Evolutionary conservation across 2,888 invertebrate species (phyloP), one percentile per base, ranked within the genome.

Genomic region (Mesorhabditis belari): DNA sequence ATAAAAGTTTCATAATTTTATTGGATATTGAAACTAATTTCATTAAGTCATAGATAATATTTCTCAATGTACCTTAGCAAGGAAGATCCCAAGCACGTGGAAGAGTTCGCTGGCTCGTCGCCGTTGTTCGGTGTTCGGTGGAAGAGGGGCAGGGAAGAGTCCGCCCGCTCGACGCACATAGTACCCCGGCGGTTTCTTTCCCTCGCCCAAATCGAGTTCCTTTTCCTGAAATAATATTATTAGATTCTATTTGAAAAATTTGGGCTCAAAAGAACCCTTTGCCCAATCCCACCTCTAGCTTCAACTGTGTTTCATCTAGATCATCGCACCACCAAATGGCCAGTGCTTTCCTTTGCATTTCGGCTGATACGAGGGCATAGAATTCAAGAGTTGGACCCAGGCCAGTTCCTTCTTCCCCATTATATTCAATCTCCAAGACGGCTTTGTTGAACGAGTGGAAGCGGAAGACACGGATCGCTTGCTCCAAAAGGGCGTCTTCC

Each of bases 381-480:
- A 98, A 98, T 85, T 98, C 98, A 57, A 98, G 85, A 9, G 96
- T 98, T 4, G 98, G 98, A 0, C 98, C 98, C 51, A 96, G 85
- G 21, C 98, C 98, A 2, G 98, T 98, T 69, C 98, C 98, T 57
- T 79, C 79, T 57, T 79, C 79, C 56, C 72, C 75, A 29, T 57
- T 64, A 62, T 76, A 79, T 57, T 79, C 77, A 56, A 79, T 77
- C 85, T 94, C 89, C 52, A 80, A 64, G 29, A 90, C 70, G 21
- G 76, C 63, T 84, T 98, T 98, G 62, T 94, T 87, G 62, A 87
- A 88, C 66, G 93, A 90, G 84, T 98, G 96, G 77, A 90, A 88
- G 85, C 88, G 86, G 86, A 87, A 85, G 62, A 88, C 86, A 81
- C 88, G 87, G 73, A 92, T 88, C n/a, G 95, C 96, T 88, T 94